These are phyloP conservation scores for Agrochola lota DNA, from an alignment of 2,888 invertebrate genomes.

Conservation along the genomic window DNA sequence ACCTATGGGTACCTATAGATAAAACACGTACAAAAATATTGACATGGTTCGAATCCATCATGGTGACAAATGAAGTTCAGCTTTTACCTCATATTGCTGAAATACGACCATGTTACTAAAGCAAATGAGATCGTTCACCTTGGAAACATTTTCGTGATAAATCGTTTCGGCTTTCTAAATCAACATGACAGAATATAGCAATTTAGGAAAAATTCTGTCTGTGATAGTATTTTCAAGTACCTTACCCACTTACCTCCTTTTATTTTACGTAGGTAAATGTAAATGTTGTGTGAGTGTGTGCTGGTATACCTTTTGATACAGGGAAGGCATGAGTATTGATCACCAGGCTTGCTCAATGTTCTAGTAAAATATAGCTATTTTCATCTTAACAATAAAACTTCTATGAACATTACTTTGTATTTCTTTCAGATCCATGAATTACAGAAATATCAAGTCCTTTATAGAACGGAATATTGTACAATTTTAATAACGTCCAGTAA, in stretches of 20 bases:
- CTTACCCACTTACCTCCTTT: background rate
- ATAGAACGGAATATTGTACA: background rate
- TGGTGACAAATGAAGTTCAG: constrained; percentile 49
- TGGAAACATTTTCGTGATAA: constrained; percentile 52
- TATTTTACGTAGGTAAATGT: background rate
- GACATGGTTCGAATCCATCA: constrained; percentile 47
- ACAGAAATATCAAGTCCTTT: constrained; percentile 7
- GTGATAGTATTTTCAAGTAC: constrained; percentile 4
- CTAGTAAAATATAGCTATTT: background rate
- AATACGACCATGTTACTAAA: constrained; percentile 51
- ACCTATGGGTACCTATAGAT: background rate
- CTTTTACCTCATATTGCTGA: constrained; percentile 27
- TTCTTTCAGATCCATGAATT: constrained; percentile 6
- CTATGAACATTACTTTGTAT: background rate
- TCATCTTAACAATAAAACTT: background rate
- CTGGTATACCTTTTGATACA: no score
- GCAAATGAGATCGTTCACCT: constrained; percentile 52
- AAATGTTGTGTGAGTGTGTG: background rate
- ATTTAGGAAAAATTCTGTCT: constrained; percentile 22
- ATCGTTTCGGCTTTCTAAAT: constrained; percentile 48
- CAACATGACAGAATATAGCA: constrained; percentile 40
- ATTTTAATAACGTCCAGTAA: constrained; percentile 29
- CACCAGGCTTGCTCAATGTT: background rate
- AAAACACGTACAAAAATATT: constrained; percentile 28
- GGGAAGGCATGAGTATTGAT: no score